Percentiles rank a stretch among this genome's conserved stretches.
These are phyloP conservation scores for Chamaetylas fuelleborni DNA, from an alignment of 2,113 vertebrate species.

Conservation along the genomic window DNA sequence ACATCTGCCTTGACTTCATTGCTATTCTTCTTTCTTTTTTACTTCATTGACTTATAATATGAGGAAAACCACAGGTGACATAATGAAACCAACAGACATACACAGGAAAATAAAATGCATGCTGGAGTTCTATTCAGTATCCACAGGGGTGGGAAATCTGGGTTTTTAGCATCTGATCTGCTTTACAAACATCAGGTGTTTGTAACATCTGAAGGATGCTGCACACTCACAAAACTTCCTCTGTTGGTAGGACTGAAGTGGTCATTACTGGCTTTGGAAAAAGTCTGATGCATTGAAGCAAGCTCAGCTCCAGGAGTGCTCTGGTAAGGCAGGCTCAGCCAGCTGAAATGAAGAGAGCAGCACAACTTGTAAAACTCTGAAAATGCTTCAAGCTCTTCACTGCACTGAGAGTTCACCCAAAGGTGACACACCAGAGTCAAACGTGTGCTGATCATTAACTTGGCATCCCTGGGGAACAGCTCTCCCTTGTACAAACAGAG, in stretches of 20 bases:
- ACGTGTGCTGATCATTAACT: background rate
- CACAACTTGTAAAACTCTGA: background rate
- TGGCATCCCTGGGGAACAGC: background rate
- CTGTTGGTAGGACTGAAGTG: background rate
- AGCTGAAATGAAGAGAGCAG: background rate
- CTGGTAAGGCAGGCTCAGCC: background rate
- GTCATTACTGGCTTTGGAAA: background rate
- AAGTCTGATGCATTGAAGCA: background rate
- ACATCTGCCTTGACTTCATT: constrained; percentile 28
- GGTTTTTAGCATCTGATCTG: constrained; percentile 17
- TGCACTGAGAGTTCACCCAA: background rate
- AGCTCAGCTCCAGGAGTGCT: background rate
- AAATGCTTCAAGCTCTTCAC: background rate
- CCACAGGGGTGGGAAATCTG: background rate
- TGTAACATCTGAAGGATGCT: constrained; percentile 11
- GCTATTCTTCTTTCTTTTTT: background rate
- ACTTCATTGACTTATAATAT: constrained; percentile 15
- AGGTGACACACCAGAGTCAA: background rate
- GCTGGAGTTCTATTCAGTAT: background rate
- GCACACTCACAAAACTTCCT: background rate
- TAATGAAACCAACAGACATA: background rate
- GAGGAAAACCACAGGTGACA: constrained; percentile 13
- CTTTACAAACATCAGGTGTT: background rate
- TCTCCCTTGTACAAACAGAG: background rate
- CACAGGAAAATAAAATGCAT: background rate